These are phyloP conservation scores for Agonopterix subpropinquella DNA, from an alignment of 2,888 invertebrate genomes.

Conservation along the genomic window DNA sequence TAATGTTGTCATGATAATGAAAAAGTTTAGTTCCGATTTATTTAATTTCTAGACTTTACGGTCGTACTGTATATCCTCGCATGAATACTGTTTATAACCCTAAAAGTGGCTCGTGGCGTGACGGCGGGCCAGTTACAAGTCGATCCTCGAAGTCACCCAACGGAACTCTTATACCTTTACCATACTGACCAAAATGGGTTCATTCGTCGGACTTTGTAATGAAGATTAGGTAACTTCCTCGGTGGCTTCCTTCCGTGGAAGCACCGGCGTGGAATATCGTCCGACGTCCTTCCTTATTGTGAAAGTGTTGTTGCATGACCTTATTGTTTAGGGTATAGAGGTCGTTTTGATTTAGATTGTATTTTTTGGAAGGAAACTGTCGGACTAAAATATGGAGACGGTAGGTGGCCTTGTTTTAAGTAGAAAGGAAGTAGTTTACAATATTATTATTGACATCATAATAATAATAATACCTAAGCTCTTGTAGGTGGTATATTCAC, in stretches of 20 bases:
- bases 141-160: no score
- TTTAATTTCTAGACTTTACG: no score
- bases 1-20: no score
- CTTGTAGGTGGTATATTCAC: no score
- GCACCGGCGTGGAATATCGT: slow-evolving; percentile 8
- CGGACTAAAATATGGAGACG: no score
- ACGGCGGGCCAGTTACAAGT: background rate
- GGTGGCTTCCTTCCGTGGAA: slow-evolving; percentile 15
- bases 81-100: slow-evolving; percentile 5
- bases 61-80: slow-evolving; percentile 6
- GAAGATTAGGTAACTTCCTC: slow-evolving; percentile 18
- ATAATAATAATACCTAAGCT: no score
- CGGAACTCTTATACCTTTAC: no score
- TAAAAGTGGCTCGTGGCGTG: slow-evolving; percentile 7
- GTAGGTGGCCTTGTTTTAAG: no score
- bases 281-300: slow-evolving; percentile 19
- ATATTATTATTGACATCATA: no score
- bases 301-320: slow-evolving; percentile 10
- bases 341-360: background rate
- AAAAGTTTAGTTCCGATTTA: no score
- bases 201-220: background rate
- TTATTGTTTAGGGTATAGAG: background rate
- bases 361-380: no score
- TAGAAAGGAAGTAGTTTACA: no score
- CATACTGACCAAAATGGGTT: background rate